Evolutionary conservation across 2,113 vertebrate genomes (phyloP).

Genomic region (Urocitellus parryii): DNA sequence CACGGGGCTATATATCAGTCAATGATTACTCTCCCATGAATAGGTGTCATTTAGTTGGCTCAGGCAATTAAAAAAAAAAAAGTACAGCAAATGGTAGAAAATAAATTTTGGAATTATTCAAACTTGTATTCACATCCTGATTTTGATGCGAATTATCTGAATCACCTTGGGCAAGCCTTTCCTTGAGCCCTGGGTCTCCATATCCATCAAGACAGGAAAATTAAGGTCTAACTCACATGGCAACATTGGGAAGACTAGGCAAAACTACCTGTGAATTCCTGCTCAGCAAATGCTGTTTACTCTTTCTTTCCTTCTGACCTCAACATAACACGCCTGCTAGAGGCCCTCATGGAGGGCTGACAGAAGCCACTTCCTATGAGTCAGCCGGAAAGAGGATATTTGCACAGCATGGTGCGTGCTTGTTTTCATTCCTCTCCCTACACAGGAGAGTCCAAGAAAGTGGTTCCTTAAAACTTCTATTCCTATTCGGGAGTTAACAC

Average conservation of each 20-base stretch:
- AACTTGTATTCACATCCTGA: not conserved
- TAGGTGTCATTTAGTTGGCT: not conserved
- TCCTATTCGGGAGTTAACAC: slow-evolving; percentile 33
- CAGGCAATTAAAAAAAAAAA: no score
- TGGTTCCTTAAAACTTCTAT: slow-evolving; percentile 32
- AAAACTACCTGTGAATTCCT: not conserved
- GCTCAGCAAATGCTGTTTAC: not conserved
- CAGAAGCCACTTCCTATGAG: not conserved
- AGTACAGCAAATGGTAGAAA: not conserved
- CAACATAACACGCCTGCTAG: not conserved
- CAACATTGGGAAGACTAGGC: not conserved
- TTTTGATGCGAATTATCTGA: not conserved
- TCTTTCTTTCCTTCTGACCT: slow-evolving; percentile 6
- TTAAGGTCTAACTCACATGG: not conserved
- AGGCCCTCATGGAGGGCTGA: not conserved
- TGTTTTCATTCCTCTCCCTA: not conserved
- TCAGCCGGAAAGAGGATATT: slow-evolving; percentile 4
- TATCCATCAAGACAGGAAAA: not conserved
- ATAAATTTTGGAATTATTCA: not conserved
- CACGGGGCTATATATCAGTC: not conserved
- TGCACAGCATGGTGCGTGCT: not conserved
- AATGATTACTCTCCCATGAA: not conserved
- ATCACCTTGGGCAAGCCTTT: not conserved
- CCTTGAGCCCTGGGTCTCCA: not conserved
- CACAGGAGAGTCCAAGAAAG: slow-evolving; percentile 48